Percentiles rank a stretch among this genome's conserved stretches.
phyloP scores from a whole-genome alignment of 2,113 vertebrate genomes.

The Aspidoscelis tigris region DNA sequence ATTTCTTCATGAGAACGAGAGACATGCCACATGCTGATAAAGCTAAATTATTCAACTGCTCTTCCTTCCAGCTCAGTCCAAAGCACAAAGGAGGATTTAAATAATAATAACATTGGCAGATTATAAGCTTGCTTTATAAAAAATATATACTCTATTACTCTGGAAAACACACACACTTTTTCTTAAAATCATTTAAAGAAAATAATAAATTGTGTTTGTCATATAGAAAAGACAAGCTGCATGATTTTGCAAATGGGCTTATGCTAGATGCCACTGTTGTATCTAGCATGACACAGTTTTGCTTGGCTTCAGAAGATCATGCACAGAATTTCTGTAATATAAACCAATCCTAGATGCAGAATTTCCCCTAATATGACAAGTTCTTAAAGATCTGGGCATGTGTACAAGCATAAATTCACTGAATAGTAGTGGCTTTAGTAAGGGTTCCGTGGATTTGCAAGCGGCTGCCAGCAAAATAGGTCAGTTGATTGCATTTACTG shows the following conservation, averaged over 20 bases:
- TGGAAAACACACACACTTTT: not conserved
- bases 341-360: not conserved
- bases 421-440: not conserved
- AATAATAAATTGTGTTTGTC: not conserved
- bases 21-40: not conserved
- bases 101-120: not conserved
- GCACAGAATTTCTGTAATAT: not conserved
- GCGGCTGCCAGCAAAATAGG: not conserved
- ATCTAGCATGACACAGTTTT: not conserved
- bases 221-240: not conserved
- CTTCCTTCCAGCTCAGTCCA: not conserved
- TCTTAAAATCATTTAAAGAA: not conserved
- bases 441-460: not conserved
- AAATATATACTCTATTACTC: not conserved
- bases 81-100: not conserved
- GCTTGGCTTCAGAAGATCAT: not conserved
- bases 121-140: not conserved
- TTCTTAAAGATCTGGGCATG: not conserved
- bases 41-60: not conserved
- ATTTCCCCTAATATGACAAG: not conserved
- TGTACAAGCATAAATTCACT: not conserved
- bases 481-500: not conserved
- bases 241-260: not conserved
- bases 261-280: not conserved
- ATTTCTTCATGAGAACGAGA: not conserved